Evolutionary conservation across 2,797 vertebrate genomes (phyloP).

Genomic region (Malacoraja senta): DNA sequence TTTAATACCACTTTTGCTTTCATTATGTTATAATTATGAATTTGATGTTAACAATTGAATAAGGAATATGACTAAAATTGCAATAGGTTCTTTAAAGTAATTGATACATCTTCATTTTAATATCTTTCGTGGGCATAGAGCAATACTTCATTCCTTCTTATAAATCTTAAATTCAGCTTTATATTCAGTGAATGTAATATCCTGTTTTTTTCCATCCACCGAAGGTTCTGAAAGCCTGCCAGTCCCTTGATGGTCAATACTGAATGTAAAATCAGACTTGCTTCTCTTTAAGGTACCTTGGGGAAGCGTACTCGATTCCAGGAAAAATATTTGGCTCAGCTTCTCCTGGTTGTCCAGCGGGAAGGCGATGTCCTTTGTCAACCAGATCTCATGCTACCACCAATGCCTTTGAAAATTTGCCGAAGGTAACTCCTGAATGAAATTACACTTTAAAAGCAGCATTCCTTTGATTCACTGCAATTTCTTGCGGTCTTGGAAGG

Average conservation of each 20-base stretch:
- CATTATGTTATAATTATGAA: no score
- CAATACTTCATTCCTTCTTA: not conserved
- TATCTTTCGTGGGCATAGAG: not conserved
- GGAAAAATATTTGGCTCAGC: slow-evolving; percentile 82
- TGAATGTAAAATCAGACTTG: slow-evolving; percentile 40
- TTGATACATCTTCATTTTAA: not conserved
- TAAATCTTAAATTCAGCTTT: not conserved
- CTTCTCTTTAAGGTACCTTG: slow-evolving; percentile 69
- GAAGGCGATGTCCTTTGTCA: slow-evolving; percentile 50
- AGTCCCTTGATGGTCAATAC: slow-evolving; percentile 40
- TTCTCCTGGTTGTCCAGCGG: slow-evolving; percentile 76
- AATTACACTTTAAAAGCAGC: not conserved
- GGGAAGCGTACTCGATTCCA: slow-evolving; percentile 95
- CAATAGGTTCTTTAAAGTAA: not conserved
- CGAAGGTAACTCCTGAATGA: slow-evolving; percentile 63
- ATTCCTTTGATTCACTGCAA: not conserved
- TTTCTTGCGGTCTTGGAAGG: no score
- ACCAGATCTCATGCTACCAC: slow-evolving; percentile 56
- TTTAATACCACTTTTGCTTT: not conserved
- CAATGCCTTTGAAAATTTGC: slow-evolving; percentile 69
- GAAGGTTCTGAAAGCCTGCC: not conserved
- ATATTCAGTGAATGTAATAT: slow-evolving; percentile 8
- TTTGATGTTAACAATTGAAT: not conserved
- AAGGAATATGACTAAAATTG: not conserved
- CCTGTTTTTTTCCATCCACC: no score